A percentile compares a stretch with the other conserved stretches of the same genome.
Evolutionary conservation across 2,797 vertebrate species (phyloP).

Genomic region (Morelia viridis): DNA sequence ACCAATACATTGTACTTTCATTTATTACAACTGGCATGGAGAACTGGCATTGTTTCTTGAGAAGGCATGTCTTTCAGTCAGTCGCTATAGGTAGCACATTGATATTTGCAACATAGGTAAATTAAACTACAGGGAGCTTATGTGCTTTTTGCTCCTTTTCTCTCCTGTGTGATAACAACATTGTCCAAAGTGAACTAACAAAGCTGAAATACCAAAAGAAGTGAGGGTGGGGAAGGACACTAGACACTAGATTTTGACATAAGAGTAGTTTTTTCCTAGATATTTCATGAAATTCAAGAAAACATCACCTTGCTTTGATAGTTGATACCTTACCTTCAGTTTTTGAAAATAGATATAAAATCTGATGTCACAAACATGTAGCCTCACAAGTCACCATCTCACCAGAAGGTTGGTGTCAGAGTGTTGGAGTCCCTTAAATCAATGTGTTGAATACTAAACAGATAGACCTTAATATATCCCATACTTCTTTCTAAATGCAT

Average conservation of each 20-base stretch:
- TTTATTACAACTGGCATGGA: background rate
- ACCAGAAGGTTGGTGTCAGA: background rate
- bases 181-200: background rate
- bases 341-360: background rate
- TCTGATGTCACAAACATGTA: background rate
- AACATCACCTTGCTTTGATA: background rate
- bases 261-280: background rate
- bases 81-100: background rate
- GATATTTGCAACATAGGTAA: rapidly evolving
- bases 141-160: constrained; percentile 17
- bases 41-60: background rate
- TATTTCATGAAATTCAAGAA: background rate
- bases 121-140: background rate
- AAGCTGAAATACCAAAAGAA: background rate
- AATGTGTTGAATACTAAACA: background rate
- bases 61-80: background rate
- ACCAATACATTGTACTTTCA: background rate
- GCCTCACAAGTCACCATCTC: background rate
- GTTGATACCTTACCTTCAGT: too few species aligned
- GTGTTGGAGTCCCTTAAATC: background rate
- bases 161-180: constrained; percentile 5
- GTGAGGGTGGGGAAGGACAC: background rate
- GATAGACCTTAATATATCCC: background rate
- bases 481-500: background rate
- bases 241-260: background rate